phyloP scores from a whole-genome alignment of 2,113 vertebrate genomes.

The Pyrgilauda ruficollis region DNA sequence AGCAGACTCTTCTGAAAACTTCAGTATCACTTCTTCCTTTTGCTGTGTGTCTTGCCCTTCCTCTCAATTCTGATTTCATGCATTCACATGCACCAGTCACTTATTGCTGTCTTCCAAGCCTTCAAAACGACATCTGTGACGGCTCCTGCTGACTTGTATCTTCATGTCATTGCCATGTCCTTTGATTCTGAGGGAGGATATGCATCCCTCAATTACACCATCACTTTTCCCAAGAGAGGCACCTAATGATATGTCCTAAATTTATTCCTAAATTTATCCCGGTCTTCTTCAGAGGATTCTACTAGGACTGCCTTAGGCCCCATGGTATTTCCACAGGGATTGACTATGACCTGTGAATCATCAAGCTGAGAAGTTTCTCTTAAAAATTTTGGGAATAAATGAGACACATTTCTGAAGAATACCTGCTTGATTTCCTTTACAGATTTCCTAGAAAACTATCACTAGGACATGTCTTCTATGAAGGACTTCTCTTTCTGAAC shows the following conservation, averaged over 20 bases:
- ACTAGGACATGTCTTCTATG: too few species aligned
- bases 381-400: background rate
- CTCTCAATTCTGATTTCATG: background rate
- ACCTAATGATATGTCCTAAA: background rate
- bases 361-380: background rate
- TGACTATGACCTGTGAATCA: background rate
- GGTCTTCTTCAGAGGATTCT: background rate
- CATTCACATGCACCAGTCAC: background rate
- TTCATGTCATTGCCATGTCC: background rate
- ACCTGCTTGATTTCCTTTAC: background rate
- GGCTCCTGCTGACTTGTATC: background rate
- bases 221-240: background rate
- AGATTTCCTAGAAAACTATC: background rate
- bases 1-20: background rate
- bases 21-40: background rate
- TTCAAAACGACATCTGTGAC: background rate
- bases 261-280: background rate
- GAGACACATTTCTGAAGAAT: background rate
- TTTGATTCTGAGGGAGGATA: background rate
- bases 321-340: background rate
- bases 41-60: background rate
- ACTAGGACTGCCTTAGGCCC: background rate
- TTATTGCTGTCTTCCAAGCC: background rate
- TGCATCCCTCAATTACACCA: background rate
- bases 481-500: background rate